Evolutionary conservation across 2,888 invertebrate genomes (phyloP).

Genomic region (Hyalella azteca): DNA sequence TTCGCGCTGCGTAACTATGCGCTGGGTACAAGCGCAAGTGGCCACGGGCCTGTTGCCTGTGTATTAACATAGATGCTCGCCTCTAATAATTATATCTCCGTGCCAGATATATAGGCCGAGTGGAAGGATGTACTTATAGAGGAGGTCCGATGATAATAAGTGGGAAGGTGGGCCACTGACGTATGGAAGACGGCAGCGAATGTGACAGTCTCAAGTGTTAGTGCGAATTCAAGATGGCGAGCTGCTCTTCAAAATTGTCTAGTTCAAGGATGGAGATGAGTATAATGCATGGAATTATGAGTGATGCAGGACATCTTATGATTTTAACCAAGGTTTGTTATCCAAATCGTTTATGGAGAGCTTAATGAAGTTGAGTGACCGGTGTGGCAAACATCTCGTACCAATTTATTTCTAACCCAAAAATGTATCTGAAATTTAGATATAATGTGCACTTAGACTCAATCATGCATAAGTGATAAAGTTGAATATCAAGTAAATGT

Average conservation of each 20-base stretch:
- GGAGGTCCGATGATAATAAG: conserved; percentile 10
- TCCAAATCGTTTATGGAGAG: no score
- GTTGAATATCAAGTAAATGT: no score
- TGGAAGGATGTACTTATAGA: conserved; percentile 30
- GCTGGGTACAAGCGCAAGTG: no score
- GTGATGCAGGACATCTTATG: conserved; percentile 12
- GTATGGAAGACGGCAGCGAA: background rate
- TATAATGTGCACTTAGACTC: no score
- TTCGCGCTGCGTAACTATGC: no score
- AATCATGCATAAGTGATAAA: no score
- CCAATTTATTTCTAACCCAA: no score
- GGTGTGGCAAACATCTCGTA: no score
- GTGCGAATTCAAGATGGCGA: conserved; percentile 5
- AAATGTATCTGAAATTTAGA: no score
- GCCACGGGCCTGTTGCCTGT: background rate
- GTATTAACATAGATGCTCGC: conserved; percentile 12
- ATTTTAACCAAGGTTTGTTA: no score
- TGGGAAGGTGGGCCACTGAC: conserved; percentile 3
- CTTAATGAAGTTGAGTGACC: no score
- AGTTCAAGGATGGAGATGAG: background rate
- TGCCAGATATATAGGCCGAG: conserved; percentile 20
- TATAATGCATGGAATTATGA: conserved; percentile 20
- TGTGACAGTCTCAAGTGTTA: conserved; percentile 22
- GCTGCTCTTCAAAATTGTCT: background rate
- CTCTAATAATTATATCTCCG: conserved; percentile 25